phyloP scores from a whole-genome alignment of 2,797 vertebrate species.

The Liasis olivaceus region DNA sequence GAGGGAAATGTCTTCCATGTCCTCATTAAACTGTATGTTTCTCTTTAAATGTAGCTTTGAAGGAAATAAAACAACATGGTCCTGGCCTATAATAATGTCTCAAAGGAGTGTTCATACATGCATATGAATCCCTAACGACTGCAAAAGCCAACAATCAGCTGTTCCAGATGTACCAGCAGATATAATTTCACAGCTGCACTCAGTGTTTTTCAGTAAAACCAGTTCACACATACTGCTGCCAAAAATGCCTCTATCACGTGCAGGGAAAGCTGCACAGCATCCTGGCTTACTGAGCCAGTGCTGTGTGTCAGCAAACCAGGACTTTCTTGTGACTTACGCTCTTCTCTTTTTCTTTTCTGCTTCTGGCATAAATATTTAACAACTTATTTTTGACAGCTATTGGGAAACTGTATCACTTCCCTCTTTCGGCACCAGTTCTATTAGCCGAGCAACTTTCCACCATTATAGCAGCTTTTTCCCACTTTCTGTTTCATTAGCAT shows the following conservation, averaged over 20 bases:
- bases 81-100: background rate
- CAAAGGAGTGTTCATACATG: background rate
- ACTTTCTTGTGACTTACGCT: slow-evolving; percentile 14
- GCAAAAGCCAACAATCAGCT: background rate
- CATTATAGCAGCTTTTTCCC: slow-evolving; percentile 51
- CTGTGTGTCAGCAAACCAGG: slow-evolving; percentile 8
- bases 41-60: background rate
- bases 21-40: background rate
- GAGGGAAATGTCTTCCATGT: background rate
- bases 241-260: background rate
- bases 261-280: background rate
- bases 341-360: background rate
- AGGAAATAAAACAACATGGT: background rate
- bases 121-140: background rate
- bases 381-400: slow-evolving; percentile 49
- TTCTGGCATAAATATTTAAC: slow-evolving; percentile 53
- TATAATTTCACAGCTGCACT: background rate
- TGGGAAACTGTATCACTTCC: slow-evolving; percentile 45
- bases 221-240: background rate
- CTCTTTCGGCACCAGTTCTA: slow-evolving; percentile 49
- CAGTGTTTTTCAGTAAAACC: background rate
- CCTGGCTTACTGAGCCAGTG: slow-evolving; percentile 6
- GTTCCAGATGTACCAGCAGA: background rate
- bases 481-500: slow-evolving; percentile 68
- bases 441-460: slow-evolving; percentile 54